Evolutionary conservation across 2,888 invertebrate species (phyloP).

Genomic region (Xestobium rufovillosum): DNA sequence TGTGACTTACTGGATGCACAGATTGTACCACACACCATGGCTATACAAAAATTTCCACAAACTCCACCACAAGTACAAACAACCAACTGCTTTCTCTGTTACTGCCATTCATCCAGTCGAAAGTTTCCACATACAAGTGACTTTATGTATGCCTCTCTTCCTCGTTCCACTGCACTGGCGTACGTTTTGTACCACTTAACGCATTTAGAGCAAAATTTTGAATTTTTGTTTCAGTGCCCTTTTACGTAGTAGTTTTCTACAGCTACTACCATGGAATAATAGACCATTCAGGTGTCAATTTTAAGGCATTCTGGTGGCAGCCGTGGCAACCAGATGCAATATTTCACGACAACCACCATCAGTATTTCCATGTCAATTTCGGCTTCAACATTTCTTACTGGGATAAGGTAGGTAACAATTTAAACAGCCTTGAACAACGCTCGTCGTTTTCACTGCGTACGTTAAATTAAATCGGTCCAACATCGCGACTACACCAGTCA

Average conservation of each 20-base stretch:
- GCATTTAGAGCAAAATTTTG: neutral
- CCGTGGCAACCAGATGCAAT: conserved; percentile 68
- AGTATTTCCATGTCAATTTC: conserved; percentile 71
- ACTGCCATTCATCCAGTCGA: conserved; percentile 69
- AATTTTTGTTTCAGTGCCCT: conserved; percentile 39
- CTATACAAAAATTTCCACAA: conserved; percentile 67
- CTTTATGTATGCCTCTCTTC: conserved; percentile 55
- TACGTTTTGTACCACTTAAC: conserved; percentile 42
- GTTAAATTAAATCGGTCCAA: too few species aligned
- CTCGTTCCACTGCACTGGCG: conserved; percentile 59
- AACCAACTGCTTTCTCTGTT: conserved; percentile 68
- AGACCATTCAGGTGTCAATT: conserved; percentile 68
- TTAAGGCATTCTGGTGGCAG: conserved; percentile 68
- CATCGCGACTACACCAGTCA: too few species aligned
- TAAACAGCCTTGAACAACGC: too few species aligned
- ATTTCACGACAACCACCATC: conserved; percentile 72
- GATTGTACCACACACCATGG: conserved; percentile 59
- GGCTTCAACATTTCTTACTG: conserved; percentile 63
- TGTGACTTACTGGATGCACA: conserved; percentile 58
- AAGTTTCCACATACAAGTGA: conserved; percentile 56
- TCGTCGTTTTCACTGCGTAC: too few species aligned
- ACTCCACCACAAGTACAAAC: conserved; percentile 67
- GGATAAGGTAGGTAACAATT: conserved; percentile 51
- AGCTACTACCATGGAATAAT: conserved; percentile 68
- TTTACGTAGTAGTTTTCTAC: conserved; percentile 45